Conservation (phyloP, 1,140 invertebrate species). For the Platyura marginata region DNA sequence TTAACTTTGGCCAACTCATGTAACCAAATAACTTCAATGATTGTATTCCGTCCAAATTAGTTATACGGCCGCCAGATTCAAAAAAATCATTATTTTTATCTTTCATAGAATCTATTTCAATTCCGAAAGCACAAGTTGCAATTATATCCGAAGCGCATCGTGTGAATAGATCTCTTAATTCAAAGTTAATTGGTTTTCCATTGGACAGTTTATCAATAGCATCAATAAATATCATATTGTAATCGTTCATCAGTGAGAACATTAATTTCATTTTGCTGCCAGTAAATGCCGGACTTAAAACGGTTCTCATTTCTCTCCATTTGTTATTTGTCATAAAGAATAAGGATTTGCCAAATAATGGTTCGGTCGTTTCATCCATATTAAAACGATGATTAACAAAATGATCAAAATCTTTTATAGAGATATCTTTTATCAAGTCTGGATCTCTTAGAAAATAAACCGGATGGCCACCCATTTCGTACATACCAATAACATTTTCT, state of each 20-base stretch:
- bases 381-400: conserved; percentile 28
- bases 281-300: conserved; percentile 36
- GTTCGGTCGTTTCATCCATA: not conserved
- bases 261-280: conserved; percentile 33
- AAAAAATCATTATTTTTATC: conserved; percentile 13
- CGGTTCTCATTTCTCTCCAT: conserved; percentile 34
- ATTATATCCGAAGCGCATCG: conserved; percentile 32
- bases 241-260: conserved; percentile 27
- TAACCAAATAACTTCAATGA: not conserved
- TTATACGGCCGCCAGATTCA: conserved; percentile 18
- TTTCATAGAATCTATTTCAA: conserved; percentile 25
- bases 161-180: conserved; percentile 28
- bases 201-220: not conserved
- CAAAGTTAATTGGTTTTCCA: conserved; percentile 11
- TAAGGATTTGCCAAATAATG: not conserved
- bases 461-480: conserved; percentile 24
- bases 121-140: conserved; percentile 30
- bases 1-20: not conserved
- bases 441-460: conserved; percentile 30
- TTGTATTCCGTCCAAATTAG: conserved; percentile 1
- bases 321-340: conserved; percentile 27
- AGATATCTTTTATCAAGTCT: conserved; percentile 32
- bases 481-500: conserved; percentile 21
- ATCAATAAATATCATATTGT: conserved; percentile 9
- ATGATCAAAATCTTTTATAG: conserved; percentile 36